Evolutionary conservation across 2,113 vertebrate genomes (phyloP).

Genomic region (Toxotes jaculatrix): DNA sequence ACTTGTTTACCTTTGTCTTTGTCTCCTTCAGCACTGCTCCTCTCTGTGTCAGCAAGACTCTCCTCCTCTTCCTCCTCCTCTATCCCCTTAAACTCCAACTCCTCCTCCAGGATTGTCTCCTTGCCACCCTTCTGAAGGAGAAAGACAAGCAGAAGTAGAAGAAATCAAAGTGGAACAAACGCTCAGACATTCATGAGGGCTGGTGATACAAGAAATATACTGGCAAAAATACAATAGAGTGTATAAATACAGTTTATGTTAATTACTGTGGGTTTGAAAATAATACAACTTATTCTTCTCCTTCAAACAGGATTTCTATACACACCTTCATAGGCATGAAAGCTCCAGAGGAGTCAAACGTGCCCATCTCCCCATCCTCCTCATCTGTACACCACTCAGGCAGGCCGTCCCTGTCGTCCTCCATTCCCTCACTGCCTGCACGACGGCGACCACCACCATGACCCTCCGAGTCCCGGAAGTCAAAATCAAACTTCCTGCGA

Average conservation of each 20-base stretch:
- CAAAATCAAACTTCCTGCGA: conserved; percentile 91
- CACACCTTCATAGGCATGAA: conserved; percentile 91
- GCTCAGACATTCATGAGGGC: neutral
- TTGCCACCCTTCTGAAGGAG: conserved; percentile 88
- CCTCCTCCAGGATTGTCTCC: conserved; percentile 89
- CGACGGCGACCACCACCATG: conserved; percentile 81
- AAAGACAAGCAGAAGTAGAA: neutral
- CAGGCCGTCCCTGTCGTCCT: conserved; percentile 91
- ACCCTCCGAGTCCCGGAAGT: conserved; percentile 86
- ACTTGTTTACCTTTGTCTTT: conserved; percentile 75
- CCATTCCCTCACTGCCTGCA: conserved; percentile 85
- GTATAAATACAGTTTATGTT: too few relatives aligned
- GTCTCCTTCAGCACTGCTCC: conserved; percentile 71
- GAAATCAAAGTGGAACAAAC: neutral
- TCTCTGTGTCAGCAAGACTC: conserved; percentile 46
- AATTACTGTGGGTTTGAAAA: too few relatives aligned
- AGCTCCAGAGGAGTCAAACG: conserved; percentile 93
- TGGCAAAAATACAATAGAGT: neutral
- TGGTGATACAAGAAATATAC: neutral
- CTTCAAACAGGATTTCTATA: neutral
- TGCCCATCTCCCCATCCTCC: conserved; percentile 93
- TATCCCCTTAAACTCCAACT: conserved; percentile 90
- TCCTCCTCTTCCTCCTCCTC: conserved; percentile 90
- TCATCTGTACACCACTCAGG: conserved; percentile 95
- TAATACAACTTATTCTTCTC: neutral